Percentiles rank a stretch among this genome's conserved stretches.
Evolutionary conservation across 1,140 invertebrate genomes (phyloP).

Genomic region (Ruditapes philippinarum): DNA sequence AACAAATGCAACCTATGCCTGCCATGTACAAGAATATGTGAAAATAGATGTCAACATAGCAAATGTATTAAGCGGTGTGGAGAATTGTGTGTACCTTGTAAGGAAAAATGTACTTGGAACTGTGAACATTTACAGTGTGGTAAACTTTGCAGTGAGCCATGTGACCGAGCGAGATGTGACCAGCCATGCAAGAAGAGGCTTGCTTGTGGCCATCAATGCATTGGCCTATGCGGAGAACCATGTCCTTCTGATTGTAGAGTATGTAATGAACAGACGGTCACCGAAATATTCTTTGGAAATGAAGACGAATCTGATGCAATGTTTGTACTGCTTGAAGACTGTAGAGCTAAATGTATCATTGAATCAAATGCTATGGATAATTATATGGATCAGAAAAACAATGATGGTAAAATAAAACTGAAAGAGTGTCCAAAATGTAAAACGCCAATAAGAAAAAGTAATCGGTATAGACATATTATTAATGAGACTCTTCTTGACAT

Average conservation of each 20-base stretch:
- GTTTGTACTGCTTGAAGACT: conserved; percentile 78
- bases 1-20: conserved; percentile 87
- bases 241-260: conserved; percentile 82
- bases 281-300: conserved; percentile 88
- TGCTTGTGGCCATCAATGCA: conserved; percentile 90
- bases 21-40: conserved; percentile 89
- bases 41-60: conserved; percentile 88
- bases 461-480: conserved; percentile 89
- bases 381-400: conserved; percentile 87
- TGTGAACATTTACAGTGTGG: conserved; percentile 89
- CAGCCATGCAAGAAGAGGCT: neutral
- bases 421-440: conserved; percentile 90
- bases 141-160: conserved; percentile 89
- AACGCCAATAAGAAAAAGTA: conserved; percentile 89
- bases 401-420: conserved; percentile 86
- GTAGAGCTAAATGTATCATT: conserved; percentile 73
- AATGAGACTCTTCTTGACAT: conserved; percentile 84
- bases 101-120: conserved; percentile 86
- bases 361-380: conserved; percentile 73
- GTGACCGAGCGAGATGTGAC: conserved; percentile 83
- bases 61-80: conserved; percentile 89
- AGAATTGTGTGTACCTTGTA: conserved; percentile 88
- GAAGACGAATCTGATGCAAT: conserved; percentile 82
- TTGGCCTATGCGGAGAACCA: conserved; percentile 89
- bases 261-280: conserved; percentile 86